Evolutionary conservation across 2,888 invertebrate genomes (phyloP).

Genomic region (Machimus atricapillus): DNA sequence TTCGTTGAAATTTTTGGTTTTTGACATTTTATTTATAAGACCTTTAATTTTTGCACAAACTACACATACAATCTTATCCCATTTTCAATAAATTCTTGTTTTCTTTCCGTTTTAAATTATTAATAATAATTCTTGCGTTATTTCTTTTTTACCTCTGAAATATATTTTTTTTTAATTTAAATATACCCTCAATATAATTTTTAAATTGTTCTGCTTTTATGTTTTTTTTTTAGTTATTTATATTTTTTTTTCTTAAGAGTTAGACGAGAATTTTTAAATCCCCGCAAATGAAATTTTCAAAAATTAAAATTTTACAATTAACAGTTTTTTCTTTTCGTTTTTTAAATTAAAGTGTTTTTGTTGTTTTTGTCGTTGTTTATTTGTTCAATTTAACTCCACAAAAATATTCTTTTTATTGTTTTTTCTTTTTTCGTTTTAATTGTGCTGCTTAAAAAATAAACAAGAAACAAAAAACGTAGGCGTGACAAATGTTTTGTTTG

Average conservation of each 20-base stretch:
- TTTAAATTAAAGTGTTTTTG: not conserved
- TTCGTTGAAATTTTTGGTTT: not conserved
- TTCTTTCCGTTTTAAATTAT: slow-evolving; percentile 4
- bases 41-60: slow-evolving; percentile 33
- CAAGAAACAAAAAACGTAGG: too few relatives aligned
- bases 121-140: not conserved
- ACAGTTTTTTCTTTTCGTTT: not conserved
- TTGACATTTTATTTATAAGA: slow-evolving; percentile 30
- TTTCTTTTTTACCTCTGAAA: not conserved
- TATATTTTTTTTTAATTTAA: not conserved
- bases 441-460: not conserved
- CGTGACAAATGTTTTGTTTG: not conserved
- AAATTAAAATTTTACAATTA: not conserved
- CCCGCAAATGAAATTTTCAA: too few relatives aligned
- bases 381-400: not conserved
- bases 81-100: slow-evolving; percentile 7
- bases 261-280: too few relatives aligned
- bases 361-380: not conserved
- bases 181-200: not conserved
- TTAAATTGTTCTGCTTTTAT: not conserved
- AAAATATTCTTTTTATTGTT: not conserved
- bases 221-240: too few relatives aligned
- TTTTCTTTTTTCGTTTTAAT: not conserved
- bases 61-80: slow-evolving; percentile 34
- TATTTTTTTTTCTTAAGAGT: too few relatives aligned